A percentile compares a stretch with the other conserved stretches of the same genome.
Evolutionary conservation across 2,113 vertebrate genomes (phyloP).

Genomic region (Macaca mulatta): DNA sequence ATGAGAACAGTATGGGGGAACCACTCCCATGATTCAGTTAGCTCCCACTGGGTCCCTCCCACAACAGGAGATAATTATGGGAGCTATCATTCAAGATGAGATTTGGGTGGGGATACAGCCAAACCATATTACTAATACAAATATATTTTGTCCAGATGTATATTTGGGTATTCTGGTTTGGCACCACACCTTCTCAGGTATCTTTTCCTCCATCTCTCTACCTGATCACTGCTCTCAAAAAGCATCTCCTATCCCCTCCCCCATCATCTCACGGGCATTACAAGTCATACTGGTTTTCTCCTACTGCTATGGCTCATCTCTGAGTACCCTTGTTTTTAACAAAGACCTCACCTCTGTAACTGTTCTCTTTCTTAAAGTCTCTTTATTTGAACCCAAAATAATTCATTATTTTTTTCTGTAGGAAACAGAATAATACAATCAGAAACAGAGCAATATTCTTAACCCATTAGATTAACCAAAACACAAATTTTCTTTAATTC

Average conservation of each 20-base stretch:
- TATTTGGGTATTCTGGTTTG: neutral
- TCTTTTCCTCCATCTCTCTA: too few relatives aligned
- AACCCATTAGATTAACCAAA: neutral
- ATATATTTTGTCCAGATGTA: neutral
- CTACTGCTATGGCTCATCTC: neutral
- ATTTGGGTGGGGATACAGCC: too few relatives aligned
- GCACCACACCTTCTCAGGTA: accelerated
- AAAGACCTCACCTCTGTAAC: neutral
- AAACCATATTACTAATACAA: neutral
- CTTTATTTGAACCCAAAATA: neutral
- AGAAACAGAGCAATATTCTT: neutral
- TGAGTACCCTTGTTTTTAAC: neutral
- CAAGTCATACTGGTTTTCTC: neutral
- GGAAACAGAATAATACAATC: neutral
- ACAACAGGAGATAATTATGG: too few relatives aligned
- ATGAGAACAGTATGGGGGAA: too few relatives aligned
- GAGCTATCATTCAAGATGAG: too few relatives aligned
- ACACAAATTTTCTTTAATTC: neutral
- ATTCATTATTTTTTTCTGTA: neutral
- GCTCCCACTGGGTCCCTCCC: too few relatives aligned
- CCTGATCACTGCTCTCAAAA: neutral
- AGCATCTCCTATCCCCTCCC: accelerated
- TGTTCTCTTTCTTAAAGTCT: neutral
- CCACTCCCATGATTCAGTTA: too few relatives aligned
- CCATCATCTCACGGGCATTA: too few relatives aligned